phyloP scores from a whole-genome alignment of 2,888 invertebrate genomes.

The Caenorhabditis imperialis region DNA sequence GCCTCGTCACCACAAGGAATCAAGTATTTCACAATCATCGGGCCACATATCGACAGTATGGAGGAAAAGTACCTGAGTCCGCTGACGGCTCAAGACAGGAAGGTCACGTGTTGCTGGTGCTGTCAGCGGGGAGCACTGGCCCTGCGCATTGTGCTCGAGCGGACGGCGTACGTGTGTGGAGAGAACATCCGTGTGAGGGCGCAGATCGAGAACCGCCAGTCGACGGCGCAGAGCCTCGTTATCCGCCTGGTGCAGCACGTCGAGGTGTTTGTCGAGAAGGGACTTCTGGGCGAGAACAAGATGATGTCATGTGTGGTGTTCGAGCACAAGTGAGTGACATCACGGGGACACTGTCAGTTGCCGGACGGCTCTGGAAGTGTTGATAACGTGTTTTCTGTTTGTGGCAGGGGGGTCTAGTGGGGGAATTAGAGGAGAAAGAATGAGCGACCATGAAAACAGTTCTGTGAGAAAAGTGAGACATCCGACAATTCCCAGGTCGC shows the following conservation, averaged over 20 bases:
- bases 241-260: slow-evolving; percentile 81
- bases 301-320: slow-evolving; percentile 84
- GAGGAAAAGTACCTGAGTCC: slow-evolving; percentile 87
- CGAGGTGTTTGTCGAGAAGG: slow-evolving; percentile 86
- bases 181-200: slow-evolving; percentile 74
- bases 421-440: too few species aligned
- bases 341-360: slow-evolving; percentile 9
- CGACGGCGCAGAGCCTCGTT: slow-evolving; percentile 60
- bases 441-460: too few species aligned
- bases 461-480: too few species aligned
- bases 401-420: too few species aligned
- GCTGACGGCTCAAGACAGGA: slow-evolving; percentile 83
- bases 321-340: slow-evolving; percentile 82
- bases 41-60: slow-evolving; percentile 87
- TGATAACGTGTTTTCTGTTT: slow-evolving; percentile 4
- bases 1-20: slow-evolving; percentile 87
- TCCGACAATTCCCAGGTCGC: slow-evolving; percentile 58
- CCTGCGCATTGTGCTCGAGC: slow-evolving; percentile 84
- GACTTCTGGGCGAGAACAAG: slow-evolving; percentile 84
- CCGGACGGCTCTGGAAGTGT: slow-evolving; percentile 2
- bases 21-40: slow-evolving; percentile 87
- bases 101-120: slow-evolving; percentile 85
- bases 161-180: slow-evolving; percentile 84
- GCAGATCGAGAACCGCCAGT: slow-evolving; percentile 77
- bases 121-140: slow-evolving; percentile 85